These are phyloP conservation scores for Ormyrus nitidulus DNA, from an alignment of 2,888 invertebrate genomes.

Conservation along the genomic window DNA sequence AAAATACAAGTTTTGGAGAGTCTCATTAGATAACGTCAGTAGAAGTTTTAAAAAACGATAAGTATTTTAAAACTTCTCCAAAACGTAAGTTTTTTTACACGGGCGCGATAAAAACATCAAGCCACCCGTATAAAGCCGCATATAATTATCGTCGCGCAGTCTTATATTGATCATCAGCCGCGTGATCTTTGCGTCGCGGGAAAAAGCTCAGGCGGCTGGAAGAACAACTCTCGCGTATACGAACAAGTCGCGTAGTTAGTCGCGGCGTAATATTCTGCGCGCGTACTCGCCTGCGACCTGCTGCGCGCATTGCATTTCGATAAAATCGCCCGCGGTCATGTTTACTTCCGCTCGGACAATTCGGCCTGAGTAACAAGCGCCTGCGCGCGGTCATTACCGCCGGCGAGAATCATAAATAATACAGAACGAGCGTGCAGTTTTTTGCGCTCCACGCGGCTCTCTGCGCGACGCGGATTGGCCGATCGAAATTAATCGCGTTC, in stretches of 20 bases:
- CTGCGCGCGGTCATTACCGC: slow-evolving; percentile 30
- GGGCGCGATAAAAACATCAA: no score
- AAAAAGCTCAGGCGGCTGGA: not conserved
- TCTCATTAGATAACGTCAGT: no score
- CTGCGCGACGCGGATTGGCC: slow-evolving; percentile 28
- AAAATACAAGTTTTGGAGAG: no score
- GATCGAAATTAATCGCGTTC: slow-evolving; percentile 40
- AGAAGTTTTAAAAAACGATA: no score
- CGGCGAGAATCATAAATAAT: slow-evolving; percentile 45
- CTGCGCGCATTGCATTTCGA: slow-evolving; percentile 56
- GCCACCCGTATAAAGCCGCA: no score
- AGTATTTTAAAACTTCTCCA: no score
- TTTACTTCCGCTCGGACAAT: slow-evolving; percentile 55
- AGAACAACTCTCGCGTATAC: not conserved
- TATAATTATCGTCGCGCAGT: no score
- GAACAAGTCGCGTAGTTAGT: slow-evolving; percentile 15
- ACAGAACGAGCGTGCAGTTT: not conserved
- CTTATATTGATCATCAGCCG: no score
- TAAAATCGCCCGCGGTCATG: slow-evolving; percentile 59
- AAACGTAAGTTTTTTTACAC: no score
- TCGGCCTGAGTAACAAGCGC: slow-evolving; percentile 37
- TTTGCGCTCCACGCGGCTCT: not conserved
- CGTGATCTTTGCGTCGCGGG: not conserved
- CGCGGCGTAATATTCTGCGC: slow-evolving; percentile 3
- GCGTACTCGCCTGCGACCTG: slow-evolving; percentile 17